phyloP scores from a whole-genome alignment of 1,140 invertebrate genomes.

The silkworm (Bombyx mori) region DNA sequence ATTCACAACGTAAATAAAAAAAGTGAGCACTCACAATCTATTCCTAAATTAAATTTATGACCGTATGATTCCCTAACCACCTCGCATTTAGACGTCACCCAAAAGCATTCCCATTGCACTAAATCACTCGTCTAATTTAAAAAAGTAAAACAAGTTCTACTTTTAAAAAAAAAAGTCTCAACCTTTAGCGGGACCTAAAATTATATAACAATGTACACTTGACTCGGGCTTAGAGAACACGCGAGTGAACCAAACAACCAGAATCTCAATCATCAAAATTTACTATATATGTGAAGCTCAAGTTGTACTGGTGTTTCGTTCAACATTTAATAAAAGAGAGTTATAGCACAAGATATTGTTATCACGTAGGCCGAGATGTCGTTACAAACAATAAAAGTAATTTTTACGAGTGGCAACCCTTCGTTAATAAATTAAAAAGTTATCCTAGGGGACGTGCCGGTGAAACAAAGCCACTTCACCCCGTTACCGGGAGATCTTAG shows the following conservation, averaged over 20 bases:
- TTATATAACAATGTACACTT: slow-evolving; percentile 47
- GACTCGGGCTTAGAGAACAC: slow-evolving; percentile 42
- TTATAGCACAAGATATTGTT: slow-evolving; percentile 59
- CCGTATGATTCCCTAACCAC: slow-evolving; percentile 30
- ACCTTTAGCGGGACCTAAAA: slow-evolving; percentile 45
- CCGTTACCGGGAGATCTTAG: slow-evolving; percentile 38
- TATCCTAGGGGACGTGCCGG: slow-evolving; percentile 30
- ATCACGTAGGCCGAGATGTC: slow-evolving; percentile 65
- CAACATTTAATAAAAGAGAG: slow-evolving; percentile 38
- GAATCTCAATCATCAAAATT: not conserved
- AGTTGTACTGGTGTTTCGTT: slow-evolving; percentile 19
- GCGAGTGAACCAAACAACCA: slow-evolving; percentile 14
- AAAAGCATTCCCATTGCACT: slow-evolving; percentile 47
- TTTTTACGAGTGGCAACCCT: slow-evolving; percentile 64
- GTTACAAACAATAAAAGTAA: slow-evolving; percentile 68
- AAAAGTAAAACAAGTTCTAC: slow-evolving; percentile 42
- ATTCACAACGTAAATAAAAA: too few relatives aligned
- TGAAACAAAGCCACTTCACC: slow-evolving; percentile 60
- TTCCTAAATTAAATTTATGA: slow-evolving; percentile 24
- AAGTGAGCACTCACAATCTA: slow-evolving; percentile 1
- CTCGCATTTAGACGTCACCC: slow-evolving; percentile 27
- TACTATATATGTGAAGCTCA: slow-evolving; percentile 10
- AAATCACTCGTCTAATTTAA: slow-evolving; percentile 30
- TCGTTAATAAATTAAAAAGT: slow-evolving; percentile 66
- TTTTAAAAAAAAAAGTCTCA: slow-evolving; percentile 27